These are phyloP conservation scores for Crossocerus cetratus DNA, from an alignment of 2,888 invertebrate genomes.

Conservation along the genomic window DNA sequence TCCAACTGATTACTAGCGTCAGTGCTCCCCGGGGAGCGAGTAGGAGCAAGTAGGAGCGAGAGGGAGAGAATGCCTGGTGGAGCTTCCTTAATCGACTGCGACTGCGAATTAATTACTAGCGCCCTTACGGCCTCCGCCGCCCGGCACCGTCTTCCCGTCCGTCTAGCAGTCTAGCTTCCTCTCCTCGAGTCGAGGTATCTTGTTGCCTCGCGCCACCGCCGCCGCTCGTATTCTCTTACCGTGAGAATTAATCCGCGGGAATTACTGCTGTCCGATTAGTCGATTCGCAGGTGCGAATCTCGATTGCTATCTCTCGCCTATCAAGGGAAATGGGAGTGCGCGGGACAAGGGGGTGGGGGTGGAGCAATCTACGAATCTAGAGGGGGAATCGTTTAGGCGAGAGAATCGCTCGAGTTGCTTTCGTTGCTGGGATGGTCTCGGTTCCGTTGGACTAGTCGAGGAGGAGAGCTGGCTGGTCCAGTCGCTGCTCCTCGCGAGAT, in stretches of 20 bases:
- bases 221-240: background rate
- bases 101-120: slow-evolving; percentile 9
- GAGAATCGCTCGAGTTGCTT: too few relatives aligned
- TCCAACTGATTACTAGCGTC: slow-evolving; percentile 27
- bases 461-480: background rate
- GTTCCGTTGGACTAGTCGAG: too few relatives aligned
- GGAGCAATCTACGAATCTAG: too few relatives aligned
- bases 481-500: background rate
- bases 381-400: too few relatives aligned
- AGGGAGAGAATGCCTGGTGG: background rate
- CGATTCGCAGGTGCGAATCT: slow-evolving; percentile 1
- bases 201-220: background rate
- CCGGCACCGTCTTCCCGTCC: background rate
- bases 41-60: too few relatives aligned
- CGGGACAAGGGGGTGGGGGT: too few relatives aligned
- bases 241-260: background rate
- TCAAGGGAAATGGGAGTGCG: too few relatives aligned
- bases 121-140: background rate
- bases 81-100: slow-evolving; percentile 10
- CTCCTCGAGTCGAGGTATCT: background rate
- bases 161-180: background rate
- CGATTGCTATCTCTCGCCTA: too few relatives aligned
- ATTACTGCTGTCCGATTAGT: background rate
- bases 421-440: too few relatives aligned
- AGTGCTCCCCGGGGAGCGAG: background rate